Percentiles rank a stretch among this genome's conserved stretches.
These are phyloP conservation scores for Thaumatotibia leucotreta DNA, from an alignment of 1,140 invertebrate genomes.

Conservation along the genomic window DNA sequence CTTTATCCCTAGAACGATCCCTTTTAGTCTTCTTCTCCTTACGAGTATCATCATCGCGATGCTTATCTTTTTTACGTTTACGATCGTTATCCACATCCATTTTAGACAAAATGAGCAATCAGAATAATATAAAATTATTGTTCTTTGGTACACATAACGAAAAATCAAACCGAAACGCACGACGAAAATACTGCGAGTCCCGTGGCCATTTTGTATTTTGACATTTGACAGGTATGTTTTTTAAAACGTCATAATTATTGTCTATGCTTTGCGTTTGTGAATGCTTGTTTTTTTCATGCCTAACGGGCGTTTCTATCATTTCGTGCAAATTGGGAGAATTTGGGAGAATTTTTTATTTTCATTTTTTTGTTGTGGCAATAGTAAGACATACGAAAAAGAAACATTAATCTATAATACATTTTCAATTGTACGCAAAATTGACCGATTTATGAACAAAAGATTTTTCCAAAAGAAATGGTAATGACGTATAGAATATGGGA, in stretches of 20 bases:
- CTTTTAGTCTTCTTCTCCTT: conserved; percentile 47
- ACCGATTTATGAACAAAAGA: no score
- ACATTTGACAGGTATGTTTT: neutral
- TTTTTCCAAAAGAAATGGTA: no score
- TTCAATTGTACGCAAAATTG: no score
- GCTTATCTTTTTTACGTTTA: conserved; percentile 52
- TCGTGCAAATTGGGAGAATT: no score
- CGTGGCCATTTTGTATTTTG: conserved; percentile 14
- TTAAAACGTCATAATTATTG: neutral
- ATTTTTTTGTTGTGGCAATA: no score
- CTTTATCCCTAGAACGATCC: conserved; percentile 35
- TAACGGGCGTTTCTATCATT: no score
- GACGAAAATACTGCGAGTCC: neutral
- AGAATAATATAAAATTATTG: neutral
- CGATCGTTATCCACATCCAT: conserved; percentile 44
- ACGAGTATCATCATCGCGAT: conserved; percentile 43
- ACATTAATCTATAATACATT: no score
- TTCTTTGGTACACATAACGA: neutral
- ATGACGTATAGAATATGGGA: no score
- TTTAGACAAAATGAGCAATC: conserved; percentile 4
- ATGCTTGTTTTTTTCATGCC: no score
- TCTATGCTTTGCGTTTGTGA: neutral
- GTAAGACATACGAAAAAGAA: no score
- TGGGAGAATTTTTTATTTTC: no score
- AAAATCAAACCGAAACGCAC: neutral